phyloP scores from a whole-genome alignment of 2,797 vertebrate genomes.

The Spinus olivaceus region DNA sequence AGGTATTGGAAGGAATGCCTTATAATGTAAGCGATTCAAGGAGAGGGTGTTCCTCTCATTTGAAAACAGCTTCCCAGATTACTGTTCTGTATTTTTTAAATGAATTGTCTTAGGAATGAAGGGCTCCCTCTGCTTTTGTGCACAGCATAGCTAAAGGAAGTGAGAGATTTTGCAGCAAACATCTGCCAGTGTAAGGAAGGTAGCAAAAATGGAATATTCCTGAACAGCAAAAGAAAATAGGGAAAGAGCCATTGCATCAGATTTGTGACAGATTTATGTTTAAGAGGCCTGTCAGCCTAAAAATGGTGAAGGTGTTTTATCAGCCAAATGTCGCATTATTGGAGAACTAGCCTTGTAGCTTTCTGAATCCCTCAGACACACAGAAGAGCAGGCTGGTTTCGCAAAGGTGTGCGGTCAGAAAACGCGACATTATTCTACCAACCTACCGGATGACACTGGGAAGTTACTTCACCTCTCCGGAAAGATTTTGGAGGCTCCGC shows the following conservation, averaged over 20 bases:
- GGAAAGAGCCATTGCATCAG: neutral
- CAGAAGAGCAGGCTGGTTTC: neutral
- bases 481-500: neutral
- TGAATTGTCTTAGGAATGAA: accelerated
- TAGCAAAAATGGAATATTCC: neutral
- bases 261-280: neutral
- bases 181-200: neutral
- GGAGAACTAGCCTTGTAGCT: neutral
- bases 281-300: neutral
- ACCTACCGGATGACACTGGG: neutral
- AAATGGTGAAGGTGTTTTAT: neutral
- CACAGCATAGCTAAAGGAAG: neutral
- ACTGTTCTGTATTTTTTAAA: neutral
- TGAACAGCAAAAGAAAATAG: neutral
- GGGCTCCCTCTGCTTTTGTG: neutral
- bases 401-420: neutral
- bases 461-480: neutral
- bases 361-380: neutral
- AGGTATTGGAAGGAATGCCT: neutral
- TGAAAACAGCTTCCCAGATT: neutral
- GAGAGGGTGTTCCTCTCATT: neutral
- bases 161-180: neutral
- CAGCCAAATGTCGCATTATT: neutral
- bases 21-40: neutral
- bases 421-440: neutral